These are phyloP conservation scores for Aethes cnicana DNA, from an alignment of 2,888 invertebrate genomes.

Conservation along the genomic window DNA sequence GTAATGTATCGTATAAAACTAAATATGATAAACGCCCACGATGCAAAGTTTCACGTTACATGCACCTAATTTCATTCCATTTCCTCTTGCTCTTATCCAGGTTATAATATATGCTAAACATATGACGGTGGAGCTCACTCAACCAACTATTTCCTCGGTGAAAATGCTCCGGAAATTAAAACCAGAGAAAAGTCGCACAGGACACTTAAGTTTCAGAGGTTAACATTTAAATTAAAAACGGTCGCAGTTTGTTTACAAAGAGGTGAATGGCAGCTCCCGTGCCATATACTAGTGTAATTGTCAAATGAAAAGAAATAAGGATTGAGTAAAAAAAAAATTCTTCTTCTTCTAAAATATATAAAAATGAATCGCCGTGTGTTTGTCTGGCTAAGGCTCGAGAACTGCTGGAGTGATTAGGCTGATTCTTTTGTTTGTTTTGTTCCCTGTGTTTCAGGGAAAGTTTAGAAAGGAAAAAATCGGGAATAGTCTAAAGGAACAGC, in stretches of 20 bases:
- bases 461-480: too few relatives aligned
- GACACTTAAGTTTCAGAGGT: constrained; percentile 56
- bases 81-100: constrained; percentile 18
- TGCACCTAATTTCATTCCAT: constrained; percentile 23
- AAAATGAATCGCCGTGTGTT: too few relatives aligned
- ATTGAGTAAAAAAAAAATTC: not conserved
- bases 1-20: too few relatives aligned
- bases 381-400: too few relatives aligned
- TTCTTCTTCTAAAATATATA: not conserved
- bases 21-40: too few relatives aligned
- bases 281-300: not conserved
- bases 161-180: constrained; percentile 77
- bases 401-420: too few relatives aligned
- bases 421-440: too few relatives aligned
- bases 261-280: not conserved
- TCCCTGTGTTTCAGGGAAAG: too few relatives aligned
- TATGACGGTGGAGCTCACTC: constrained; percentile 32
- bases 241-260: constrained; percentile 28
- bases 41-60: not conserved
- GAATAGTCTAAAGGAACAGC: too few relatives aligned
- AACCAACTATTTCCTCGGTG: constrained; percentile 74
- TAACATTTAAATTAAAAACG: constrained; percentile 30
- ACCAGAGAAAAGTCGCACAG: constrained; percentile 70
- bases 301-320: not conserved
- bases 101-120: constrained; percentile 27